Evolutionary conservation across 2,888 invertebrate species (phyloP).

Genomic region (Drosophila lutescens): DNA sequence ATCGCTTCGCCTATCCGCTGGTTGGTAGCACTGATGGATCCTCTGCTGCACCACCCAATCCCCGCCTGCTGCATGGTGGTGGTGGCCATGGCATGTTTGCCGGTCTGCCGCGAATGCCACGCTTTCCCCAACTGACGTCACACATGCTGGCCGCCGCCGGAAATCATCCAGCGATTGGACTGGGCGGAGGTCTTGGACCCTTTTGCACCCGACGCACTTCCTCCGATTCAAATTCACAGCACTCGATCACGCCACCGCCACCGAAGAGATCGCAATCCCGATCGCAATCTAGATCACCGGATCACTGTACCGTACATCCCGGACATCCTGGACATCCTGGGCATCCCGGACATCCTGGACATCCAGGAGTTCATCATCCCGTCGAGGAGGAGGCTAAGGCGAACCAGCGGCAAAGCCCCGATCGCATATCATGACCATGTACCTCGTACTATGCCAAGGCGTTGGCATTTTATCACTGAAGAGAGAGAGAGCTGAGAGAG

Average conservation of each 20-base stretch:
- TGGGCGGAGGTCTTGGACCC: constrained; percentile 83
- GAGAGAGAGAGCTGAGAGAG: constrained; percentile 20
- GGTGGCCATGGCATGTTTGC: constrained; percentile 85
- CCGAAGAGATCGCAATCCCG: constrained; percentile 9
- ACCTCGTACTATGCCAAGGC: constrained; percentile 80
- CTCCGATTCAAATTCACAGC: constrained; percentile 86
- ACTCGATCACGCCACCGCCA: constrained; percentile 85
- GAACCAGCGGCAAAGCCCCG: constrained; percentile 76
- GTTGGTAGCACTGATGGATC: constrained; percentile 66
- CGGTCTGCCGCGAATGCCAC: constrained; percentile 86
- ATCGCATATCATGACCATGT: constrained; percentile 84
- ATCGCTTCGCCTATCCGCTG: constrained; percentile 74
- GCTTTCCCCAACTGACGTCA: constrained; percentile 85
- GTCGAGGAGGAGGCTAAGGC: constrained; percentile 26
- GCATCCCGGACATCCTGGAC: not conserved
- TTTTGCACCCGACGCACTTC: constrained; percentile 83
- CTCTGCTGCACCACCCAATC: constrained; percentile 45
- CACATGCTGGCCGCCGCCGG: constrained; percentile 81
- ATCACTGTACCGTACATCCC: constrained; percentile 23
- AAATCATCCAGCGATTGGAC: not conserved
- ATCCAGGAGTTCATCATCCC: not conserved
- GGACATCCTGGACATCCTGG: not conserved
- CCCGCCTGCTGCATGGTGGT: constrained; percentile 83
- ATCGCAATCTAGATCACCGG: constrained; percentile 62
- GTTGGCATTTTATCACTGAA: constrained; percentile 79